Conservation (phyloP, 1,140 invertebrate species). For the Bradysia coprophila region DNA sequence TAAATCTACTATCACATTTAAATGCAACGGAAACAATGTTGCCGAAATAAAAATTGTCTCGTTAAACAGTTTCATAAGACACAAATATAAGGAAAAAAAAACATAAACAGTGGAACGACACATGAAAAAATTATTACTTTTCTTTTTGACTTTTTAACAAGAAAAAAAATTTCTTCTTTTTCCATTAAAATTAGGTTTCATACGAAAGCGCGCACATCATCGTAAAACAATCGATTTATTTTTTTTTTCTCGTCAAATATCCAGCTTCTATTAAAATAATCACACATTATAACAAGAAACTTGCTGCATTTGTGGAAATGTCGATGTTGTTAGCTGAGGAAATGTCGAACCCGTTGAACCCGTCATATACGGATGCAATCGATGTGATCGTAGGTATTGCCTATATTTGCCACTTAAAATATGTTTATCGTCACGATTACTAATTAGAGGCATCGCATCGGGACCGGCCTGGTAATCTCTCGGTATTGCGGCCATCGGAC, state of each 20-base stretch:
- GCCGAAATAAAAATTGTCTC: no score
- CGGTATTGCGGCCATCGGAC: constrained; percentile 26
- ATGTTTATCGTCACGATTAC: constrained; percentile 5
- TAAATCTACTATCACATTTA: constrained; percentile 6
- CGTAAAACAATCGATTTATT: no score
- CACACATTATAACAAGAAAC: constrained; percentile 35
- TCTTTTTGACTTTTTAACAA: no score
- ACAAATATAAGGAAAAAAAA: no score
- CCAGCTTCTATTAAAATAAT: constrained; percentile 11
- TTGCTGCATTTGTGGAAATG: constrained; percentile 20
- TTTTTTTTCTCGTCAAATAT: no score
- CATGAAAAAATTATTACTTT: no score
- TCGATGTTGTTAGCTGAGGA: not conserved
- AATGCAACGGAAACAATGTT: constrained; percentile 6
- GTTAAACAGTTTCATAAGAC: no score
- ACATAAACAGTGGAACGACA: no score
- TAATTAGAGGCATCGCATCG: constrained; percentile 18
- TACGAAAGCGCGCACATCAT: constrained; percentile 11
- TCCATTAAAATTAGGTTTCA: constrained; percentile 2
- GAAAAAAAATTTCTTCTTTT: no score
- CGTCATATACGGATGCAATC: constrained; percentile 30
- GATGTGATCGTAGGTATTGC: constrained; percentile 30
- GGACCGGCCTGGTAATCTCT: constrained; percentile 25
- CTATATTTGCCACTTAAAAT: constrained; percentile 27
- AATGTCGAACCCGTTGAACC: constrained; percentile 14